Conservation (phyloP, 2,113 vertebrate genomes). For the Alaudala cheleensis region DNA sequence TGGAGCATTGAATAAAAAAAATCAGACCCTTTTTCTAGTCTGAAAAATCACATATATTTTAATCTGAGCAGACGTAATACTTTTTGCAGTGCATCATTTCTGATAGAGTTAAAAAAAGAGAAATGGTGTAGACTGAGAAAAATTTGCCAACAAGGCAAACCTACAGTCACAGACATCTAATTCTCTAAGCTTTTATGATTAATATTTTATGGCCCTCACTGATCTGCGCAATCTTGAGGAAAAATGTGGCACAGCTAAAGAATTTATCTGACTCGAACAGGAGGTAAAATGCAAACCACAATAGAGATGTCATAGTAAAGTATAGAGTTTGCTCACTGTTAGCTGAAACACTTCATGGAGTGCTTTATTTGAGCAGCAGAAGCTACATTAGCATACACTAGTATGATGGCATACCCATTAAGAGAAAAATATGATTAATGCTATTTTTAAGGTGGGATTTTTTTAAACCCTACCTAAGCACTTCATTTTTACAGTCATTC, state of each 20-base stretch:
- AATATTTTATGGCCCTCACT: constrained; percentile 82
- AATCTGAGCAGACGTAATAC: constrained; percentile 21
- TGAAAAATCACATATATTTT: constrained; percentile 11
- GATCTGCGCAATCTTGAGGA: constrained; percentile 71
- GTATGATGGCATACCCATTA: background rate
- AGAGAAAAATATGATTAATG: background rate
- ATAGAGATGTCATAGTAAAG: constrained; percentile 17
- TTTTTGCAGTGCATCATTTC: constrained; percentile 11
- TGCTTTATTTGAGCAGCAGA: background rate
- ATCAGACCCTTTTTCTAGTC: background rate
- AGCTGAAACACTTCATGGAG: background rate
- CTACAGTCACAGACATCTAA: constrained; percentile 62
- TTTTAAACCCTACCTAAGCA: background rate
- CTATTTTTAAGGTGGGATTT: background rate
- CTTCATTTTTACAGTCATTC: background rate
- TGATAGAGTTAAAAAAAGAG: constrained; percentile 1
- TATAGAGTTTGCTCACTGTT: constrained; percentile 8
- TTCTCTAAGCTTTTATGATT: constrained; percentile 75
- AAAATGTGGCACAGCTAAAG: constrained; percentile 67
- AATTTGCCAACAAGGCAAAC: constrained; percentile 49
- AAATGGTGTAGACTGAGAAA: constrained; percentile 37
- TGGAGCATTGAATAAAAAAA: constrained; percentile 40
- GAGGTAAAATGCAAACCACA: constrained; percentile 41
- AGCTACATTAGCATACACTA: background rate
- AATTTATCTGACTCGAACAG: constrained; percentile 46